Percentiles rank a stretch among this genome's conserved stretches.
Conservation (phyloP, 2,113 vertebrate species). For the Chelonoidis abingdonii region DNA sequence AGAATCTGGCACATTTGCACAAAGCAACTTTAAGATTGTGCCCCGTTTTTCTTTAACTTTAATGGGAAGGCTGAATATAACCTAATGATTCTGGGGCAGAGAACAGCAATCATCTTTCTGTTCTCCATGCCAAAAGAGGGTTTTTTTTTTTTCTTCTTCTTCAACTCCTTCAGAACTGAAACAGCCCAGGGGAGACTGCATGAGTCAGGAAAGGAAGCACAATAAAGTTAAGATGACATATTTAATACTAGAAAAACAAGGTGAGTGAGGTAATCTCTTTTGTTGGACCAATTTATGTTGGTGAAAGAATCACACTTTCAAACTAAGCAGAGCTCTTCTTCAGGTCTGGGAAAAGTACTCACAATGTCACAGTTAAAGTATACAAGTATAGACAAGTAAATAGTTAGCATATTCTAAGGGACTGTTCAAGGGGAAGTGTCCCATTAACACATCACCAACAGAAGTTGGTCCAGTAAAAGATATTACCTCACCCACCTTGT, state of each 20-base stretch:
- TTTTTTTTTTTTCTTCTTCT: too few relatives aligned
- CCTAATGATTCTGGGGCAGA: not conserved
- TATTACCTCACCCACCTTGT: not conserved
- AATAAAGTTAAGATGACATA: not conserved
- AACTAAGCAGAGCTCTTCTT: too few relatives aligned
- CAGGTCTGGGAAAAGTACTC: too few relatives aligned
- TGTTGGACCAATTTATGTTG: not conserved
- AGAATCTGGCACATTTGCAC: not conserved
- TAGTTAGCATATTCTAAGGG: too few relatives aligned
- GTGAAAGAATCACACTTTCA: too few relatives aligned
- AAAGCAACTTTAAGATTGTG: not conserved
- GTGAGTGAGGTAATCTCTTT: not conserved
- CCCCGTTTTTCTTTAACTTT: not conserved
- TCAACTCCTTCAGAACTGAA: not conserved
- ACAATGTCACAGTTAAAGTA: too few relatives aligned
- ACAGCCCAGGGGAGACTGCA: not conserved
- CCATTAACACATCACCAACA: not conserved
- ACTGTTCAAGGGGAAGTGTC: too few relatives aligned
- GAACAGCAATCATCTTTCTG: not conserved
- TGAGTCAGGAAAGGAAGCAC: not conserved
- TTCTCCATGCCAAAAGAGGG: not conserved
- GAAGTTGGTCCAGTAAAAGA: not conserved
- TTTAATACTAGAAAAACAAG: not conserved
- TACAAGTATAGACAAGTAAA: too few relatives aligned
- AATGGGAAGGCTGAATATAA: not conserved